A percentile compares a stretch with the other conserved stretches of the same genome.
phyloP scores from a whole-genome alignment of 2,797 vertebrate species.

The Sebastes nivosus region DNA sequence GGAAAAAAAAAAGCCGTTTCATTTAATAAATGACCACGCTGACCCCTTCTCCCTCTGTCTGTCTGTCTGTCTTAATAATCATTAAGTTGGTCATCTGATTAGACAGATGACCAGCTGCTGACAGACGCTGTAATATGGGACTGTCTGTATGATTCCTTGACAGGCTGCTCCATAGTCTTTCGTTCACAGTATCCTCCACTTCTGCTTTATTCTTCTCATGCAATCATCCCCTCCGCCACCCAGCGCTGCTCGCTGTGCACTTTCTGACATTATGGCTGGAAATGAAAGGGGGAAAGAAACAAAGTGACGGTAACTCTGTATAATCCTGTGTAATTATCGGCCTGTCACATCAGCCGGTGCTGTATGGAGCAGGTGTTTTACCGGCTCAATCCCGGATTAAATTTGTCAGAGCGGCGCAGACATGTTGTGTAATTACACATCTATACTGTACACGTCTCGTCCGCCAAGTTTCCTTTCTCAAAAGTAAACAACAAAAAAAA shows the following conservation, averaged over 20 bases:
- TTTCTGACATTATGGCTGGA: slow-evolving; percentile 51
- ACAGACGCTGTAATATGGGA: slow-evolving; percentile 63
- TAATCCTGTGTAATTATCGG: slow-evolving; percentile 75
- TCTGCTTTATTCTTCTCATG: slow-evolving; percentile 33
- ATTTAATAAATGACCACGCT: slow-evolving; percentile 38
- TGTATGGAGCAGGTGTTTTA: slow-evolving; percentile 78
- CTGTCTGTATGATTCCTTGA: slow-evolving; percentile 53
- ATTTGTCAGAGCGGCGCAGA: slow-evolving; percentile 73
- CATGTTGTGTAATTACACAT: slow-evolving; percentile 76
- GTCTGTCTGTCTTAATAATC: slow-evolving; percentile 64
- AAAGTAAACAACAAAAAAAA: slow-evolving; percentile 59
- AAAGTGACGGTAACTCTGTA: slow-evolving; percentile 63
- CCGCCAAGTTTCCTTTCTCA: slow-evolving; percentile 58
- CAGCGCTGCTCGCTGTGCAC: slow-evolving; percentile 27
- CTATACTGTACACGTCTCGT: slow-evolving; percentile 50
- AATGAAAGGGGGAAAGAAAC: slow-evolving; percentile 71
- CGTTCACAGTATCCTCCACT: slow-evolving; percentile 35
- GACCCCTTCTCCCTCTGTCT: slow-evolving; percentile 33
- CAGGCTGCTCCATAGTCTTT: slow-evolving; percentile 52
- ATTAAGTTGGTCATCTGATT: slow-evolving; percentile 50
- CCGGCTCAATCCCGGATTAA: slow-evolving; percentile 58
- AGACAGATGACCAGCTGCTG: slow-evolving; percentile 75
- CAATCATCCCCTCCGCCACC: slow-evolving; percentile 23
- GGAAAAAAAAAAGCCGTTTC: slow-evolving; percentile 2
- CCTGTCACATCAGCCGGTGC: slow-evolving; percentile 72